Conservation (phyloP, 2,113 vertebrate genomes). For the Cardinalis cardinalis region DNA sequence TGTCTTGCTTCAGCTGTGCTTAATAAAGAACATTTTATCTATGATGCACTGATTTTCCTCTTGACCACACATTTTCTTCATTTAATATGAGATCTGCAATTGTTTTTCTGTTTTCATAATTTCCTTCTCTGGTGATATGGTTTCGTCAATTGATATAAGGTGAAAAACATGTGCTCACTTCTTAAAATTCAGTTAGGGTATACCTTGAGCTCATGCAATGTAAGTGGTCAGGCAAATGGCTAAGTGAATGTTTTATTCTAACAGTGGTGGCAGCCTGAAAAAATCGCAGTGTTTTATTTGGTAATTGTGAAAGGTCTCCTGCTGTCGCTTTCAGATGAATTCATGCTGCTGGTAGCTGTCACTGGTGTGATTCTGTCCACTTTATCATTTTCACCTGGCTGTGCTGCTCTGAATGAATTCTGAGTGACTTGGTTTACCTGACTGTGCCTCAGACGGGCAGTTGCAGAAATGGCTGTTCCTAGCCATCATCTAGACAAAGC, state of each 20-base stretch:
- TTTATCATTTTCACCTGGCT: not conserved
- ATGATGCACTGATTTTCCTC: not conserved
- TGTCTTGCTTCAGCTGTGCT: not conserved
- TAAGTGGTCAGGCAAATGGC: not conserved
- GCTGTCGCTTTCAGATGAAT: not conserved
- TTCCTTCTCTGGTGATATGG: not conserved
- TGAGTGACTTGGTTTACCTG: not conserved
- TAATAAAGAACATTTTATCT: not conserved
- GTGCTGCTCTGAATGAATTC: not conserved
- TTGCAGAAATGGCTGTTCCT: not conserved
- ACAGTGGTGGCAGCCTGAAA: not conserved
- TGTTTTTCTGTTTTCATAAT: not conserved
- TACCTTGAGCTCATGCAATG: accelerated
- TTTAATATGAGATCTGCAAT: not conserved
- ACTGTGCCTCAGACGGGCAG: not conserved
- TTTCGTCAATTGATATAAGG: not conserved
- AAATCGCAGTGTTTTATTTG: not conserved
- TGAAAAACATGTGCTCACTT: not conserved
- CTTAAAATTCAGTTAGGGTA: not conserved
- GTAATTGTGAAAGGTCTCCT: not conserved
- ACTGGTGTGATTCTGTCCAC: not conserved
- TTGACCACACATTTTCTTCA: not conserved
- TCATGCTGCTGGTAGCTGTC: not conserved
- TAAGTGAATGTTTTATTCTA: not conserved
- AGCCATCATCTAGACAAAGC: not conserved